These are phyloP conservation scores for Anguilla japonica DNA, from an alignment of 2,113 vertebrate genomes.

Conservation along the genomic window DNA sequence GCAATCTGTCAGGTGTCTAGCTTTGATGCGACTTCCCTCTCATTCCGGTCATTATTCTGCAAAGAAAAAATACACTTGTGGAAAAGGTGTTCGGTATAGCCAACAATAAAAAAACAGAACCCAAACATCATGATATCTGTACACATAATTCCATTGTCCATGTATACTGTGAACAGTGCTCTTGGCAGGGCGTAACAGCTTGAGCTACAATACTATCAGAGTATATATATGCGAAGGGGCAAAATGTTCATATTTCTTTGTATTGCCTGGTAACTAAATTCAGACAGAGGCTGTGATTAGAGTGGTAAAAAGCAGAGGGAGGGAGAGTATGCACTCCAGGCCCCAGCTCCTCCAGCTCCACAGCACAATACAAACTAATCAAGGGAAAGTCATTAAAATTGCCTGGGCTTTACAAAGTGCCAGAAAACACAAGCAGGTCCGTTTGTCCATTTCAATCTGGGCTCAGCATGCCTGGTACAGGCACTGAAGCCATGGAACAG, in stretches of 20 bases:
- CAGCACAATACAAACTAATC: neutral
- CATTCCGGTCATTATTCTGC: neutral
- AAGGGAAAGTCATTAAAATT: neutral
- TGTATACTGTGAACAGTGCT: neutral
- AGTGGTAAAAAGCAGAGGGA: neutral
- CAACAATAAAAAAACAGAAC: neutral
- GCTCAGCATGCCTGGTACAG: neutral
- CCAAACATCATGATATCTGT: neutral
- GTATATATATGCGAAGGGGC: neutral
- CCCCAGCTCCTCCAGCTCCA: neutral
- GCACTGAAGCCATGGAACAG: neutral
- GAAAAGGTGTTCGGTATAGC: neutral
- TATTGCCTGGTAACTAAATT: neutral
- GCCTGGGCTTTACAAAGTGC: neutral
- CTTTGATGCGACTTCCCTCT: neutral
- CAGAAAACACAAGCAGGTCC: neutral
- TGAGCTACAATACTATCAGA: neutral
- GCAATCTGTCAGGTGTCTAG: neutral
- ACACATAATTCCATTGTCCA: neutral
- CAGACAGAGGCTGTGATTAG: neutral
- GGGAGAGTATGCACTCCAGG: neutral
- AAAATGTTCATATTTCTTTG: neutral
- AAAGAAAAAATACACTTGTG: neutral
- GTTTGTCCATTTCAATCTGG: neutral
- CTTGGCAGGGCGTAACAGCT: neutral